Evolutionary conservation across 37 sponge, comb jelly and placozoan species (phyloP).

Genomic region (Aplysina aerophoba): DNA sequence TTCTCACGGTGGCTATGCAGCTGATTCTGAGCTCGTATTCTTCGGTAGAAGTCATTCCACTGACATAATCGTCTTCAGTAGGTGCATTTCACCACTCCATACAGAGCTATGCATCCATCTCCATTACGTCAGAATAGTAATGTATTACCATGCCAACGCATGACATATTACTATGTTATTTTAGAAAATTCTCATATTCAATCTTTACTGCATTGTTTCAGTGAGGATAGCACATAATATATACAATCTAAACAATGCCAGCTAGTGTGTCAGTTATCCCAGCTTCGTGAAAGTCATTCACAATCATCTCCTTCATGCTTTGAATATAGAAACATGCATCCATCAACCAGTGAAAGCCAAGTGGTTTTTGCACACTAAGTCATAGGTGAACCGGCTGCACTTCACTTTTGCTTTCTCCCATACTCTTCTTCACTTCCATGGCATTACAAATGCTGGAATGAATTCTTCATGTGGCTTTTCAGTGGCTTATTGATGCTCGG

Average conservation of each 20-base stretch:
- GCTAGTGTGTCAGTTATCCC: slow-evolving; percentile 2
- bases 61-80: too few species aligned
- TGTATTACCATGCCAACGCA: too few species aligned
- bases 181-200: too few species aligned
- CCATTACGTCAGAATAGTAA: too few species aligned
- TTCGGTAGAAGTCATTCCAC: too few species aligned
- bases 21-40: too few species aligned
- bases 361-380: slow-evolving; percentile 26
- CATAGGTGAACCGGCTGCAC: not conserved
- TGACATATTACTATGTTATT: too few species aligned
- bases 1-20: too few species aligned
- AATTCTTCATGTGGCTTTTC: not conserved
- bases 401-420: not conserved
- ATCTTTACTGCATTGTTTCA: not conserved
- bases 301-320: not conserved
- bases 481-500: slow-evolving; percentile 22
- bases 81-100: too few species aligned
- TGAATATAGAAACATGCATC: slow-evolving; percentile 16
- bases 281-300: slow-evolving; percentile 28
- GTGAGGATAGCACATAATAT: not conserved
- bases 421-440: not conserved
- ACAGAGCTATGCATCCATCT: too few species aligned
- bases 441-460: slow-evolving; percentile 36
- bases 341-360: slow-evolving; percentile 25
- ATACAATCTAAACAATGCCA: not conserved